A percentile compares a stretch with the other conserved stretches of the same genome.
These are phyloP conservation scores for Molossus alvarezi DNA, from an alignment of 2,797 vertebrate species.

Conservation along the genomic window DNA sequence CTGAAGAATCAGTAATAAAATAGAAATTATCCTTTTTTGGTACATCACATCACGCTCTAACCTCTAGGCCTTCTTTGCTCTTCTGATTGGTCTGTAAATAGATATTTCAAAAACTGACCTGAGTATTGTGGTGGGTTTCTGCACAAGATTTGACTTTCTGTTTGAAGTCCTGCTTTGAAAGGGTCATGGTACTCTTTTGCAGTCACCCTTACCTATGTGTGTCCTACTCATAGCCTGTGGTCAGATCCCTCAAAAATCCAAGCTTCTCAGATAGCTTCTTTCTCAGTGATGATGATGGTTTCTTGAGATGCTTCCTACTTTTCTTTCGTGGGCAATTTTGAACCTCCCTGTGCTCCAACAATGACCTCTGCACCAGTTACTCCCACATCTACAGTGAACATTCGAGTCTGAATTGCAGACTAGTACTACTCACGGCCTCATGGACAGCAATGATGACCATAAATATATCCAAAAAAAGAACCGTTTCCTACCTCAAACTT, in stretches of 20 bases:
- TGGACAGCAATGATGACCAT: neutral
- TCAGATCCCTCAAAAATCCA: neutral
- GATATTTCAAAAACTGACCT: neutral
- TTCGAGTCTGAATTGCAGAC: neutral
- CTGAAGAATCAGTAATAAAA: neutral
- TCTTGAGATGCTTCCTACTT: neutral
- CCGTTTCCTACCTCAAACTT: neutral
- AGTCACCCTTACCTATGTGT: neutral
- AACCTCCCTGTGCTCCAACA: neutral
- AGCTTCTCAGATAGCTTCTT: neutral
- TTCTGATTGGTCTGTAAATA: neutral
- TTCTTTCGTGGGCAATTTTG: neutral
- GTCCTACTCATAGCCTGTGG: neutral
- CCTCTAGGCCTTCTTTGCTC: neutral
- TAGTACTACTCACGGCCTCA: accelerated
- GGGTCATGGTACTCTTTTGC: neutral
- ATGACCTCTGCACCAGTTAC: neutral
- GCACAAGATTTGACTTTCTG: neutral
- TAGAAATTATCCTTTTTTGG: neutral
- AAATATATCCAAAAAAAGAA: neutral
- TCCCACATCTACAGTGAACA: neutral
- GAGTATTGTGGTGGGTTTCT: neutral
- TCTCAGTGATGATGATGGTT: no score
- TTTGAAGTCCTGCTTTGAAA: neutral
- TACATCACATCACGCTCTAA: neutral